These are phyloP conservation scores for Embiotoca jacksoni DNA, from an alignment of 2,113 vertebrate species.

Conservation along the genomic window DNA sequence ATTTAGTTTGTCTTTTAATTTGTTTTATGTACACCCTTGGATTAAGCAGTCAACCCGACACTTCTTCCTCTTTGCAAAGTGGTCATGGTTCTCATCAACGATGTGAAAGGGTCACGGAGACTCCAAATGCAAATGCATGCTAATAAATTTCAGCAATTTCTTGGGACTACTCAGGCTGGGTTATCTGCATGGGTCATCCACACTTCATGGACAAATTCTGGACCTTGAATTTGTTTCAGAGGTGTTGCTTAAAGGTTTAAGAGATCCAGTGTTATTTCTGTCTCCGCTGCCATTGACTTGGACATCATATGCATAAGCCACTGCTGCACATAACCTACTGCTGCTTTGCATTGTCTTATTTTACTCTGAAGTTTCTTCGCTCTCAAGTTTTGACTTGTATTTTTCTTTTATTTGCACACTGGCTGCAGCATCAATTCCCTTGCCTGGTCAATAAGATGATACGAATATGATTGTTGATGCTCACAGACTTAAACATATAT, in stretches of 20 bases:
- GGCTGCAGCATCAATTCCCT: not conserved
- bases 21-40: no score
- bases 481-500: slow-evolving; percentile 35
- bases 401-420: not conserved
- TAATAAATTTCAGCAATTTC: slow-evolving; percentile 2
- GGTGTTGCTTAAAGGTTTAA: not conserved
- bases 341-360: not conserved
- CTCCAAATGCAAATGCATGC: no score
- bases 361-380: not conserved
- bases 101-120: no score
- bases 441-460: slow-evolving; percentile 11
- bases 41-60: no score
- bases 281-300: not conserved
- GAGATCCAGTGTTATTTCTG: not conserved
- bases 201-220: not conserved
- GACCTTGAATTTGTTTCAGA: not conserved
- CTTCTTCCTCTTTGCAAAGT: no score
- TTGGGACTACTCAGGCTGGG: not conserved
- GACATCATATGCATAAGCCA: not conserved
- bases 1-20: no score
- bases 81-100: no score
- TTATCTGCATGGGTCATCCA: slow-evolving; percentile 21
- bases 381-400: not conserved
- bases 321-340: not conserved
- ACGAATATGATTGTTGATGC: slow-evolving; percentile 3